Evolutionary conservation across 2,113 vertebrate species (phyloP).

Genomic region (Oreocharis arfaki): DNA sequence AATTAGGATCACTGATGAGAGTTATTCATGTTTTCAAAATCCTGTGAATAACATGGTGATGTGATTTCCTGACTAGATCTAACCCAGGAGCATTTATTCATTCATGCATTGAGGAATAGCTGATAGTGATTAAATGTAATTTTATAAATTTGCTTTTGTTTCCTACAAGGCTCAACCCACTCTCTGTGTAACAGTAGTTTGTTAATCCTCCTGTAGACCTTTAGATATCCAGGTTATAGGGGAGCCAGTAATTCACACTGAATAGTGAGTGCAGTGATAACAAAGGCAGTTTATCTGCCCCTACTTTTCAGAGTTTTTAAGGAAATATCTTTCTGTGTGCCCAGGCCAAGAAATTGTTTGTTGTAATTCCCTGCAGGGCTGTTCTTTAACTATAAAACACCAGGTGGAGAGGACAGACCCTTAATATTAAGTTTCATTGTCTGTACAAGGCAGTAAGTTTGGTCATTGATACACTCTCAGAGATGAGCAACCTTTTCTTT

Average conservation of each 20-base stretch:
- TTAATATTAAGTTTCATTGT: neutral
- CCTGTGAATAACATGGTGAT: conserved; percentile 28
- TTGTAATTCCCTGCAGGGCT: neutral
- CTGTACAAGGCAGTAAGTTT: neutral
- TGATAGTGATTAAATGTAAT: neutral
- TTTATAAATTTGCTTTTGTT: neutral
- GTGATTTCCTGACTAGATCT: conserved; percentile 34
- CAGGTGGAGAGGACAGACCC: neutral
- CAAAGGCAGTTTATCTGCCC: neutral
- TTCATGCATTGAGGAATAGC: neutral
- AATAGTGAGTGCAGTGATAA: neutral
- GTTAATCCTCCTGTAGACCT: neutral
- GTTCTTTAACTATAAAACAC: conserved; percentile 5
- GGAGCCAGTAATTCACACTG: neutral
- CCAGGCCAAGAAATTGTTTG: neutral
- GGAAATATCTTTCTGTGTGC: neutral
- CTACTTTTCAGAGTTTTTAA: neutral
- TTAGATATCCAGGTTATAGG: neutral
- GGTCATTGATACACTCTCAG: neutral
- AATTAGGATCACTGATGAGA: conserved; percentile 25
- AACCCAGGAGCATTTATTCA: neutral
- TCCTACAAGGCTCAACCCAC: neutral
- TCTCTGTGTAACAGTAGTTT: neutral
- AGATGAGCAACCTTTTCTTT: neutral
- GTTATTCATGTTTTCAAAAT: neutral